Evolutionary conservation across 2,113 vertebrate species (phyloP), one percentile per base, ranked within the genome.

Genomic region (Tetrao urogallus): DNA sequence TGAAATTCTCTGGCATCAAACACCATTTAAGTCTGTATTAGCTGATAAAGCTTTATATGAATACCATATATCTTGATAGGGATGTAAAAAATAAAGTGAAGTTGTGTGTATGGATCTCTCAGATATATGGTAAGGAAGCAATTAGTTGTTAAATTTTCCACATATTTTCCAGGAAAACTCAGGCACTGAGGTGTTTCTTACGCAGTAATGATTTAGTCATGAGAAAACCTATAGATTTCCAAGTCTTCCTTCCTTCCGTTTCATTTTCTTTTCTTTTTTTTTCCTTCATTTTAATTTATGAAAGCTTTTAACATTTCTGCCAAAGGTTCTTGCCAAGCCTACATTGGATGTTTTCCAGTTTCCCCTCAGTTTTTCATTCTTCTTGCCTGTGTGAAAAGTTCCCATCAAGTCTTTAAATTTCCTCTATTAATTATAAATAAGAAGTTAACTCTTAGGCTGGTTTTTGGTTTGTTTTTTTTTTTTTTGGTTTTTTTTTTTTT

Each of bases 381-480:
- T 77, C 52, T 21, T 45, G 2, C 1, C 69, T 81, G 3, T 0
- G 2, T 92, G 78, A 74, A 71, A 83, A 89, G 8, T 82, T 89
- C 42, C 56, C 17, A 43, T 88, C 22, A 67, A 77, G 32, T 87
- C 64, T 91, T 87, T 86, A 80, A 82, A 77, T 74, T 92, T 15
- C 20, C 7, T 81, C 52, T 80, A 91, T 92, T 91, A 91, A 77
- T 93, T 93, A 92, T 96, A 47, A 83, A 83, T 77, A 80, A 67
- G 79, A 86, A 88, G 47, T 10, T 82, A 92, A 80, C 17, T 47
- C 50, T 79, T 76, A 73, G 30, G 14, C 11, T 50, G 22, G 7
- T 52, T 25, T 25, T 24, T 25, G 13, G 13, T 25, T 50, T 22
- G 27, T 14, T 21, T 60, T 22, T 22, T 36, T 50, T 58, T 87